Percentiles rank a stretch among this genome's conserved stretches.
Evolutionary conservation across 2,888 invertebrate species (phyloP).

Genomic region (Eupithecia exiguata): DNA sequence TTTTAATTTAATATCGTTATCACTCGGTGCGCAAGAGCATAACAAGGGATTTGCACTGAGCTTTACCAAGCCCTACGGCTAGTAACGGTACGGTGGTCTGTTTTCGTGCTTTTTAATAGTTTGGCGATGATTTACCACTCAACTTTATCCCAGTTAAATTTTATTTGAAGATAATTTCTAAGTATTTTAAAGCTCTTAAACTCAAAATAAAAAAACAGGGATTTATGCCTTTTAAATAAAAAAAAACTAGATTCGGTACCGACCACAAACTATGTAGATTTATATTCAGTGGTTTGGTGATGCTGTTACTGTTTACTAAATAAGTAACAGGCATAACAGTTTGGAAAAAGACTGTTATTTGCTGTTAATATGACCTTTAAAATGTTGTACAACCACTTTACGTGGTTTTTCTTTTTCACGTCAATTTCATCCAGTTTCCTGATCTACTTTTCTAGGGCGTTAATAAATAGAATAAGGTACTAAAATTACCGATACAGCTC

Average conservation of each 20-base stretch:
- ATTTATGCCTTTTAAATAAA: no score
- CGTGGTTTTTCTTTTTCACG: conserved; percentile 49
- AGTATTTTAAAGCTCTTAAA: no score
- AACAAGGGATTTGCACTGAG: conserved; percentile 43
- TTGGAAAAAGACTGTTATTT: not conserved
- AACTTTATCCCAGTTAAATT: conserved; percentile 19
- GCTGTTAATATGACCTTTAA: not conserved
- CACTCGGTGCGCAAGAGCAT: conserved; percentile 47
- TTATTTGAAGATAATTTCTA: no score
- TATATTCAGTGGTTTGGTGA: not conserved
- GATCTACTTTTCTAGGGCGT: conserved; percentile 10
- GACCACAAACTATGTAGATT: not conserved
- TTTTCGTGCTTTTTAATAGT: conserved; percentile 41
- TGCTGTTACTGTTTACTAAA: not conserved
- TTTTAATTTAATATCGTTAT: conserved; percentile 42
- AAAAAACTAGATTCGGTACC: not conserved
- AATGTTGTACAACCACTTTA: not conserved
- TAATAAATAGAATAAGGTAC: not conserved
- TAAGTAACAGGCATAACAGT: not conserved
- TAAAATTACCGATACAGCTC: not conserved
- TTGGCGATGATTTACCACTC: conserved; percentile 27
- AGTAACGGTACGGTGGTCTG: conserved; percentile 48
- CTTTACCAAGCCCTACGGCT: conserved; percentile 47
- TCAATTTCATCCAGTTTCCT: conserved; percentile 55
- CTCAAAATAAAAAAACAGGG: no score